A percentile compares a stretch with the other conserved stretches of the same genome.
phyloP scores from a whole-genome alignment of 2,113 vertebrate genomes.

The Bubo bubo region DNA sequence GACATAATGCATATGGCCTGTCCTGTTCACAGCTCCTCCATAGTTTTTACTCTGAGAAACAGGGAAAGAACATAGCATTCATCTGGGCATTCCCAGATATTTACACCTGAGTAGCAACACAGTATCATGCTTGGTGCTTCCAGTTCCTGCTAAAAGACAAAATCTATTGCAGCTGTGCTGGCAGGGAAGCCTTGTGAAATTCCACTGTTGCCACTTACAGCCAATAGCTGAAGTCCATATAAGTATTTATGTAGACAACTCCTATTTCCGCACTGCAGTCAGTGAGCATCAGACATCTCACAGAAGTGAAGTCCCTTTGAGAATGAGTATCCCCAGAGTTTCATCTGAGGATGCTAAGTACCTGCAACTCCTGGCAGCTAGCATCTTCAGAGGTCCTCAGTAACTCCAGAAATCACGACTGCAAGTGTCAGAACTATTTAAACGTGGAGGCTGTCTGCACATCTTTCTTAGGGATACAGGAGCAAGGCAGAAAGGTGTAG shows the following conservation, averaged over 20 bases:
- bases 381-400: neutral
- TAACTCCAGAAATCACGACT: neutral
- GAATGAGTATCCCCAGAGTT: neutral
- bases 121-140: neutral
- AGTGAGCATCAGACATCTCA: neutral
- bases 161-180: neutral
- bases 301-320: neutral
- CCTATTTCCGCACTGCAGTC: neutral
- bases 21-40: neutral
- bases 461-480: neutral
- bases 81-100: neutral
- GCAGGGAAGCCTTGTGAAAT: neutral
- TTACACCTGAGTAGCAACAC: neutral
- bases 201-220: neutral
- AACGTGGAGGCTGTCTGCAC: neutral
- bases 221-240: neutral
- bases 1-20: neutral
- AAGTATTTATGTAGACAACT: neutral
- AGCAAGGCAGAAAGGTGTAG: neutral
- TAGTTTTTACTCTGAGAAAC: neutral
- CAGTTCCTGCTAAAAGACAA: neutral
- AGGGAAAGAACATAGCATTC: neutral
- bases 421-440: neutral
- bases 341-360: neutral
- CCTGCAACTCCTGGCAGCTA: neutral